Percentiles rank a stretch among this genome's conserved stretches.
These are phyloP conservation scores for Leptonema lineaticorne DNA, from an alignment of 1,140 invertebrate species.

Conservation along the genomic window DNA sequence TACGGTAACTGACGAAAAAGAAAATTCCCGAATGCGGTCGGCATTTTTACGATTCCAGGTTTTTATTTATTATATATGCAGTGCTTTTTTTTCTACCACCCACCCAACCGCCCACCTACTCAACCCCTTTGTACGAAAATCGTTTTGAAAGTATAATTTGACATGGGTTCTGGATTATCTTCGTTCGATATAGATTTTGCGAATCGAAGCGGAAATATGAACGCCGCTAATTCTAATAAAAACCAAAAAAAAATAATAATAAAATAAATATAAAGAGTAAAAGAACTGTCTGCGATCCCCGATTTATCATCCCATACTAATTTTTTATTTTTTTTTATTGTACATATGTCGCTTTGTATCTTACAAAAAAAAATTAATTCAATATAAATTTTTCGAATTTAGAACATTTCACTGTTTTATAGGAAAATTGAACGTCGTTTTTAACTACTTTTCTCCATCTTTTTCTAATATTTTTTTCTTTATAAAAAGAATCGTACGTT, in stretches of 20 bases:
- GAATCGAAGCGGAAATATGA: neutral
- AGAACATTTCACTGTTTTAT: too few species aligned
- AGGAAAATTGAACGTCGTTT: too few species aligned
- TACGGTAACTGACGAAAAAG: too few species aligned
- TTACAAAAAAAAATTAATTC: too few species aligned
- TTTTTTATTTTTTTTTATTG: neutral
- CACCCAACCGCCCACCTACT: too few species aligned
- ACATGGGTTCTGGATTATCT: constrained; percentile 9
- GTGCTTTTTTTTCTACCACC: neutral
- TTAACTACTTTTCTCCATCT: constrained; percentile 10
- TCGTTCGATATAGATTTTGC: neutral
- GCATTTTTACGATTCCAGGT: too few species aligned
- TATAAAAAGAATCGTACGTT: too few species aligned
- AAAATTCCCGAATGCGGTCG: too few species aligned
- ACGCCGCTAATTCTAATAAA: neutral
- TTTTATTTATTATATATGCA: neutral
- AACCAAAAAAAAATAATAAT: neutral
- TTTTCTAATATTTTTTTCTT: too few species aligned
- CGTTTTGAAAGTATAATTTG: constrained; percentile 16
- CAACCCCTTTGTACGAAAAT: constrained; percentile 8
- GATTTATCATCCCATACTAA: neutral
- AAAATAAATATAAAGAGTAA: neutral
- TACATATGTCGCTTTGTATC: neutral
- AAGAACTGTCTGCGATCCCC: neutral
- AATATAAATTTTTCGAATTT: too few species aligned